Evolutionary conservation across 2,113 vertebrate genomes (phyloP).

Genomic region (Triplophysa dalaica): DNA sequence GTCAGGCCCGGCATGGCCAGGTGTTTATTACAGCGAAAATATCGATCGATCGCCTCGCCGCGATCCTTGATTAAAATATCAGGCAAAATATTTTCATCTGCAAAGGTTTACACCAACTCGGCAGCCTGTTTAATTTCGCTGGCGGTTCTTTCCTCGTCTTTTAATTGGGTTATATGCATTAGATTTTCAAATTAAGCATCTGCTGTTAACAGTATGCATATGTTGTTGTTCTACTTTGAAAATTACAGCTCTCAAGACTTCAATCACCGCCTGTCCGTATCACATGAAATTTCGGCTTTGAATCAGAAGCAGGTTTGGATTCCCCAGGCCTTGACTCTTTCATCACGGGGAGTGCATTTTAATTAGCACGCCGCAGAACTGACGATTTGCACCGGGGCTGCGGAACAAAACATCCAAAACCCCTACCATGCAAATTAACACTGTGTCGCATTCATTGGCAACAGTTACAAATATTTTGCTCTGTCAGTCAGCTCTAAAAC

Average conservation of each 20-base stretch:
- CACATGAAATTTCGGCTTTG: slow-evolving; percentile 65
- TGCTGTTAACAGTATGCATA: slow-evolving; percentile 69
- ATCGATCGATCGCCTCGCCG: not conserved
- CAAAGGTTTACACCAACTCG: slow-evolving; percentile 48
- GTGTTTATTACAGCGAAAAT: not conserved
- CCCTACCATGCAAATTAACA: slow-evolving; percentile 56
- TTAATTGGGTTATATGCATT: slow-evolving; percentile 64
- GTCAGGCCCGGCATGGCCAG: slow-evolving; percentile 4
- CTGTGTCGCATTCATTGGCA: slow-evolving; percentile 59
- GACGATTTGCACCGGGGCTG: slow-evolving; percentile 59
- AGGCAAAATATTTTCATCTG: slow-evolving; percentile 44
- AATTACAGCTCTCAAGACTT: slow-evolving; percentile 66
- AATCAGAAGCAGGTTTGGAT: slow-evolving; percentile 74
- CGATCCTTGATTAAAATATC: slow-evolving; percentile 20
- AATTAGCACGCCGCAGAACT: slow-evolving; percentile 63
- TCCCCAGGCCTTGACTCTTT: slow-evolving; percentile 64
- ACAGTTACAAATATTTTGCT: slow-evolving; percentile 51
- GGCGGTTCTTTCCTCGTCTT: slow-evolving; percentile 61
- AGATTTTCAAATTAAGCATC: slow-evolving; percentile 66
- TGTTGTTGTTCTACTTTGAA: slow-evolving; percentile 70
- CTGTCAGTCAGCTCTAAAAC: slow-evolving; percentile 31
- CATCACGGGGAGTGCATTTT: slow-evolving; percentile 64
- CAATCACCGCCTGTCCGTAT: slow-evolving; percentile 68
- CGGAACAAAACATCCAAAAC: slow-evolving; percentile 61
- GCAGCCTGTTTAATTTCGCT: slow-evolving; percentile 54